Conservation (phyloP, 2,888 invertebrate genomes). For the Spodoptera littoralis region DNA sequence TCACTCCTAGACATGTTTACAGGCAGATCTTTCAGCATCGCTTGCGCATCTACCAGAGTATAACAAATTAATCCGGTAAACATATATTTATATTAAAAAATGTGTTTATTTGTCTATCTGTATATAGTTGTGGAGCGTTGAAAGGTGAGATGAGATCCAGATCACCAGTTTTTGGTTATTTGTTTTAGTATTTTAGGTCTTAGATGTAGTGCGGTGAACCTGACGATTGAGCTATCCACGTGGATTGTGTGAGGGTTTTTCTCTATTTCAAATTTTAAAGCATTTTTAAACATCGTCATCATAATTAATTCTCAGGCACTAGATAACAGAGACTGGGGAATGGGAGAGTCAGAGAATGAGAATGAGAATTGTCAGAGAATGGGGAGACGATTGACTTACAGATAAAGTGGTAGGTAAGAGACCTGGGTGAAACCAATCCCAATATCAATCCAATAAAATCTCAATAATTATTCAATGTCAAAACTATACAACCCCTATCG, state of each 20-base stretch:
- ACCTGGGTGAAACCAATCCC: no score
- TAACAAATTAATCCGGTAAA: conserved; percentile 43
- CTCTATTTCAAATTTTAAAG: no score
- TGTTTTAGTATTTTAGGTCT: conserved; percentile 20
- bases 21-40: conserved; percentile 49
- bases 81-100: conserved; percentile 24
- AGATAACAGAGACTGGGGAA: no score
- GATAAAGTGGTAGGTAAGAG: no score
- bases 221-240: background rate
- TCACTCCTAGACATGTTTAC: conserved; percentile 32
- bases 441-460: no score
- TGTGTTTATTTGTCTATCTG: conserved; percentile 27
- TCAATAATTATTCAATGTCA: no score
- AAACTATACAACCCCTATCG: no score
- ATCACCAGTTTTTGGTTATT: conserved; percentile 33
- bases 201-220: conserved; percentile 37
- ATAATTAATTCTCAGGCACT: no score
- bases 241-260: background rate
- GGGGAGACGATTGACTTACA: no score
- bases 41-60: conserved; percentile 51
- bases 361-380: no score
- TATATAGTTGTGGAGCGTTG: conserved; percentile 31
- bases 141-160: conserved; percentile 5
- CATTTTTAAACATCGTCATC: no score
- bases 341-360: no score